phyloP scores from a whole-genome alignment of 2,888 invertebrate genomes.

The Tiliacea aurago region DNA sequence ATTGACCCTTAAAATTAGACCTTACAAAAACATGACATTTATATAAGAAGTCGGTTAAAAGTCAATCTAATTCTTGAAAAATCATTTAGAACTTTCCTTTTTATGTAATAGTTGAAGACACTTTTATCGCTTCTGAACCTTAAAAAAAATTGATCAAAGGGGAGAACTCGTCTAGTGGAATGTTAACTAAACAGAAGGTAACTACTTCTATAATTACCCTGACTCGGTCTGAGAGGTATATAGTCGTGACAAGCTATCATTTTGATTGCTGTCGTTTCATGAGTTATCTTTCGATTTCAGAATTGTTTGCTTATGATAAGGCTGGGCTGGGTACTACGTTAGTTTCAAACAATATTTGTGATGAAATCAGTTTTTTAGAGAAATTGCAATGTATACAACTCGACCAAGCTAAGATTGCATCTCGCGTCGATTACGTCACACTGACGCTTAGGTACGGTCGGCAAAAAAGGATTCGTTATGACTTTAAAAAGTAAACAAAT shows the following conservation, averaged over 20 bases:
- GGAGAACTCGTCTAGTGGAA: conserved; percentile 7
- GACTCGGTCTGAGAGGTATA: not conserved
- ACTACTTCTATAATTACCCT: conserved; percentile 11
- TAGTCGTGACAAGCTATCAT: not conserved
- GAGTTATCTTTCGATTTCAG: not conserved
- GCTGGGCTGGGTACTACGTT: not conserved
- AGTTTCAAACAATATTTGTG: not conserved
- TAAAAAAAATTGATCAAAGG: conserved; percentile 13
- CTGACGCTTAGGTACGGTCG: no score
- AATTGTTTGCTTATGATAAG: not conserved
- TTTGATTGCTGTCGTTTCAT: conserved; percentile 1
- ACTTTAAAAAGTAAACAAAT: no score
- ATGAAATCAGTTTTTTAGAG: not conserved
- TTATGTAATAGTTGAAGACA: not conserved
- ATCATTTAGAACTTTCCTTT: not conserved
- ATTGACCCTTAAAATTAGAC: not conserved
- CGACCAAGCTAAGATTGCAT: no score
- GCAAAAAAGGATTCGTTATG: no score
- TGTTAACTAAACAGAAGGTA: conserved; percentile 3
- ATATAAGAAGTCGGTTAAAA: not conserved
- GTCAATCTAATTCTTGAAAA: not conserved
- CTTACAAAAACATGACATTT: not conserved
- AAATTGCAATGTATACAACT: no score
- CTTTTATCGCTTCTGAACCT: not conserved
- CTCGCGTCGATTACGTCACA: no score